Evolutionary conservation across 2,888 invertebrate species (phyloP), one percentile per base, ranked within the genome.

Genomic region (Dicycla oo): DNA sequence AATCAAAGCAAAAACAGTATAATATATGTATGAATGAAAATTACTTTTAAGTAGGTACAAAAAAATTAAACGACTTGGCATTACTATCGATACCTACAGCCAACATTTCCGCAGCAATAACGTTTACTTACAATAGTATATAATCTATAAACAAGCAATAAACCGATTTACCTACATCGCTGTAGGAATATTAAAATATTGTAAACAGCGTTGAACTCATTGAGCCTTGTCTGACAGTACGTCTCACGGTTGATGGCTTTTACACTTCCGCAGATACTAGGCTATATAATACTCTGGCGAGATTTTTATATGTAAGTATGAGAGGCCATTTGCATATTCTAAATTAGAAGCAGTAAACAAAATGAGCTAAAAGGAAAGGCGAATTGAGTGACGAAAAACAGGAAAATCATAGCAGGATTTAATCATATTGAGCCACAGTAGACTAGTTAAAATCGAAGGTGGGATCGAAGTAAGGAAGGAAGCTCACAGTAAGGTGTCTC

Each of bases 111-210:
- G 68, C 38, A 26, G 45, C n/a, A 62, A 75, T 75, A 76, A 62
- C 49, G 47, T 56, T 57, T 45, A 49, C 40, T 51, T 38, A 53
- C 40, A 71, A 74, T 75, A 69, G 66, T 15, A 62, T 58, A 62
- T 68, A 54, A 72, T 56, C 68, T 63, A 81, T 54, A 34, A 58
- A 69, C 65, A 69, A 69, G 62, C 58, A 56, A 73, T 73, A 66
- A 76, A 77, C 30, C 54, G 65, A 76, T 80, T 81, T 81, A 76
- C 81, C 73, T 73, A 66, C 69, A 73, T 73, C 73, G 47, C 62
- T 51, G 69, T 15, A 69, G 57, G 82, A 82, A 81, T 78, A 82
- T 78, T 78, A 78, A 82, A 68, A 57, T 75, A 78, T 60, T 69
- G 60, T 65, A 49, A 73, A 54, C 65, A 78, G 47, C 34, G 34